phyloP scores from a whole-genome alignment of 2,797 vertebrate species.

The Pangasius mekongensis region DNA sequence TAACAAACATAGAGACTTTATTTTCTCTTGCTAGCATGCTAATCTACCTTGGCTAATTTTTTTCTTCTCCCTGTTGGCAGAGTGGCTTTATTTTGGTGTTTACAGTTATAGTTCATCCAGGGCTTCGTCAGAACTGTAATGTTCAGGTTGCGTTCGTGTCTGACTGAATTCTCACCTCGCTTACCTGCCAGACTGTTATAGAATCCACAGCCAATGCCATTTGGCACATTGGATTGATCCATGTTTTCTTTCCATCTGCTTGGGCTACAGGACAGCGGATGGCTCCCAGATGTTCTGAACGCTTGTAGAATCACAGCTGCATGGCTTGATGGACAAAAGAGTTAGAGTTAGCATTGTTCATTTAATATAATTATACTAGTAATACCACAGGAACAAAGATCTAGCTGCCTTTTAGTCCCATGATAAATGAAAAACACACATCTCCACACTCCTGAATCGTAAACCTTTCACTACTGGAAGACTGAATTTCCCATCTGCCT shows the following conservation, averaged over 20 bases:
- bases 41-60: neutral
- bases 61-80: neutral
- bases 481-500: constrained; percentile 45
- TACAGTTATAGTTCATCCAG: neutral
- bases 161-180: constrained; percentile 23
- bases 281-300: constrained; percentile 73
- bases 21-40: neutral
- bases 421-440: neutral
- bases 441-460: neutral
- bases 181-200: constrained; percentile 33
- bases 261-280: constrained; percentile 63
- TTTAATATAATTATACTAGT: constrained; percentile 14
- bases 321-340: constrained; percentile 33
- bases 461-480: constrained; percentile 7
- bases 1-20: neutral
- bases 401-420: neutral
- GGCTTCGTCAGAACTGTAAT: constrained; percentile 39
- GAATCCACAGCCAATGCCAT: constrained; percentile 39
- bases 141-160: constrained; percentile 18
- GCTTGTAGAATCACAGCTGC: constrained; percentile 59
- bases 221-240: constrained; percentile 56
- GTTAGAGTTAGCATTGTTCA: neutral
- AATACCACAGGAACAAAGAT: neutral
- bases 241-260: constrained; percentile 57
- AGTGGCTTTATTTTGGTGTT: neutral